Base-by-base conservation (phyloP, 2,113 vertebrate species). In the Eidolon helvum region DNA sequence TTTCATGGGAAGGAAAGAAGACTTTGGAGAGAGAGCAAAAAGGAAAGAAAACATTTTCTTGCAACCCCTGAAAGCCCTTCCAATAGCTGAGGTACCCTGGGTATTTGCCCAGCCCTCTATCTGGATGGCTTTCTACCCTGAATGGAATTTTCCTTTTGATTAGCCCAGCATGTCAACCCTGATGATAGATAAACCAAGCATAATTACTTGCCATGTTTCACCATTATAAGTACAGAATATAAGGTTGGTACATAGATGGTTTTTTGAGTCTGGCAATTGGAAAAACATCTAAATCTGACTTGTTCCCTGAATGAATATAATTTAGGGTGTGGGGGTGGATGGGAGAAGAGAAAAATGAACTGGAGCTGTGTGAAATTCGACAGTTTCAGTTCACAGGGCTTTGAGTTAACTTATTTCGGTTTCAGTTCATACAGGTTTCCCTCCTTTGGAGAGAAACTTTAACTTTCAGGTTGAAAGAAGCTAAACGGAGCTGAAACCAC, bases 321-420 rank as follows among this genome's bases (percentile, higher is more conserved):
- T 19, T 33, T 63, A 75, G 82, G 38, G 61, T 55, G 16, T 65
- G 78, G 68, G 86, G 82, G 78, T 74, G 57, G 83, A 40, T 43
- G 63, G 95, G 50, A 96, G 65, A 79, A 53, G 74, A 82, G 40
- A 77, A 96, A 69, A 69, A 77, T 45, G 55, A 93, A 72, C 61
- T 10, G 28, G 65, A 75, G 71, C 91, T 91, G 94, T 97, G 98
- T 97, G 98, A 98, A 97, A 97, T 88, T 78, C 1, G 9, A 40
- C 84, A 78, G 96, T 98, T 98, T 98, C 97, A 59, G 96, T 98
- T 98, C 97, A 82, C 97, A 98, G 75, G 91, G 95, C 84, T 72
- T 89, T 48, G 69, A 21, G 69, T 38, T 55, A 45, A 88, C 50
- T 86, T 69, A 92, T 92, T 95, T 96, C 89, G 3, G 97, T 98